Conservation (phyloP, 1,140 invertebrate genomes). For the Portunus trituberculatus region DNA sequence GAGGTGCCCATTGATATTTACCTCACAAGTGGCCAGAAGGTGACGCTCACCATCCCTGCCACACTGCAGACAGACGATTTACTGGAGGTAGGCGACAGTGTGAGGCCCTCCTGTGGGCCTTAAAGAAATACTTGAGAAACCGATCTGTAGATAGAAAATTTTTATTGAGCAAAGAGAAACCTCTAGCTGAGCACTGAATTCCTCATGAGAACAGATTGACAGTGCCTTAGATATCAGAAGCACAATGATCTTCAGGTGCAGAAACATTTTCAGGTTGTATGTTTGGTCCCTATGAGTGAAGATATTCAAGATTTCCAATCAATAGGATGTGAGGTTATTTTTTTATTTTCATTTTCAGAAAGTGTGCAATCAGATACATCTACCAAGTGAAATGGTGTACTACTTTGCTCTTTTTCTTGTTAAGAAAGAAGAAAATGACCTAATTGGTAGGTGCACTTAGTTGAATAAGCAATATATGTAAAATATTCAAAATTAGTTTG, state of each 20-base stretch:
- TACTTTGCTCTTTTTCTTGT: slow-evolving; percentile 95
- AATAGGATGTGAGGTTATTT: neutral
- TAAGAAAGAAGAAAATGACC: slow-evolving; percentile 87
- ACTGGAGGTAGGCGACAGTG: slow-evolving; percentile 84
- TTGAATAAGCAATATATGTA: no score
- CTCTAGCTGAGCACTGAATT: neutral
- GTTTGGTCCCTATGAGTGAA: no score
- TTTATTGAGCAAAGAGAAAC: neutral
- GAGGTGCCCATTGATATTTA: slow-evolving; percentile 90
- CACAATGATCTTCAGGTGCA: no score
- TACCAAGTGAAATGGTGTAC: slow-evolving; percentile 88
- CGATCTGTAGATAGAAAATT: neutral
- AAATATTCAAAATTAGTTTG: no score
- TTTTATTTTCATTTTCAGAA: slow-evolving; percentile 82
- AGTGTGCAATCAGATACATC: slow-evolving; percentile 88
- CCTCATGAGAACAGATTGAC: no score
- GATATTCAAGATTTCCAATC: no score
- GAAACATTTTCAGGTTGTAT: no score
- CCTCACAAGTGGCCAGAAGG: slow-evolving; percentile 91
- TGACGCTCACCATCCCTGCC: slow-evolving; percentile 89
- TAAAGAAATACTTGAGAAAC: neutral
- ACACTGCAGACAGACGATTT: slow-evolving; percentile 91
- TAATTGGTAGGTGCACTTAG: slow-evolving; percentile 83
- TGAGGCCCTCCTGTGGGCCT: no score
- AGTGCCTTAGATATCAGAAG: no score